Evolutionary conservation across 2,888 invertebrate species (phyloP), one percentile per base, ranked within the genome.

Genomic region (Hypsopygia costalis): DNA sequence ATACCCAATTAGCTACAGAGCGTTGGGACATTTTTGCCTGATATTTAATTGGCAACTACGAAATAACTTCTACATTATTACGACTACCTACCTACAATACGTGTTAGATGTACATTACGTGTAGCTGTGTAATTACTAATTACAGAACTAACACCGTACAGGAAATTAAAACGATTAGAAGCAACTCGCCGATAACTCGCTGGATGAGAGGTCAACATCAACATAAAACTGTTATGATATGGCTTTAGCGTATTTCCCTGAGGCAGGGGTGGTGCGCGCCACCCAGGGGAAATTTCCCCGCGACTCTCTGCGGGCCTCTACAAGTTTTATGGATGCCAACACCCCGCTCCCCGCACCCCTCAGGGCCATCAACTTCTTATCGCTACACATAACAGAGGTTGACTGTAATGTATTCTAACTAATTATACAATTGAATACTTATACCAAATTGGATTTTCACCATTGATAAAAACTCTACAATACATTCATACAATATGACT

Each of bases 181-280:
- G 48, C 49, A 58, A 53, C 50, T 61, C 55, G 46, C 50, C 59
- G 56, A 63, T 67, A 65, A 59, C 62, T 66, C 52, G 49, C 46
- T 50, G 63, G 68, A 69, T 68, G 75, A 73, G 81, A 81, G 85
- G 82, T 85, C 85, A 81, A 75, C 79, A 85, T 83, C 82, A 83
- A 82, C 86, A 86, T 86, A 87, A 87, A 87, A 83, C 81, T 85
- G 87, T 85, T 87, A 88, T 87, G 83, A 87, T 87, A 87, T 86
- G 85, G 78, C 86, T 81, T 81, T 75, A 78, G 79, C 80, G 86
- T 83, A 86, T 86, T 85, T 86, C 85, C 87, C 85, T 72, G 63
- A 59, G 79, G 80, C 74, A 65, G 59, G 67, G 65, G 68, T 69
- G 72, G 75, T 65, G 72, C 71, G 73, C 70, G 67, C 77, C 69